Percentiles rank a stretch among this genome's conserved stretches.
phyloP scores from a whole-genome alignment of 2,797 vertebrate species.

The Numenius phaeopus region DNA sequence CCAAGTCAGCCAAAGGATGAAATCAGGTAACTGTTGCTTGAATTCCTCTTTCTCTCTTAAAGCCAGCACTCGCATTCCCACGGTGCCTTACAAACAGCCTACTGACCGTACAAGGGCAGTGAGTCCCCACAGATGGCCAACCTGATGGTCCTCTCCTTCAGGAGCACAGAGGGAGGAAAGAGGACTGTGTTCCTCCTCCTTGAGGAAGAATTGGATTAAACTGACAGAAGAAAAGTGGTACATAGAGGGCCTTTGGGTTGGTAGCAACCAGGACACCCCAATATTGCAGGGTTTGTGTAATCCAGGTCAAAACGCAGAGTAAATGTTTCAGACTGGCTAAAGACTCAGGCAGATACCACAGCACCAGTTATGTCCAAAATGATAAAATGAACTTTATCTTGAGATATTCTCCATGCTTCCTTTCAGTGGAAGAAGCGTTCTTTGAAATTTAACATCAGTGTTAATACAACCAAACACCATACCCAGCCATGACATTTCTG shows the following conservation, averaged over 20 bases:
- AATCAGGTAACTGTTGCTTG: background rate
- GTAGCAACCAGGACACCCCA: background rate
- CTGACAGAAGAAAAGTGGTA: background rate
- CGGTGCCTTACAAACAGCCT: background rate
- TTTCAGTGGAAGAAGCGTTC: background rate
- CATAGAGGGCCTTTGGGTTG: rapidly evolving
- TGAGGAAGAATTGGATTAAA: rapidly evolving
- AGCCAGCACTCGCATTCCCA: rapidly evolving
- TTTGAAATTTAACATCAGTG: background rate
- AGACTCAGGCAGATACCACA: background rate
- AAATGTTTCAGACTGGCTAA: background rate
- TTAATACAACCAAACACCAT: background rate
- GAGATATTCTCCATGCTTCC: background rate
- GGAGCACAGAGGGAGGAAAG: background rate
- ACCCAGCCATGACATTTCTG: constrained; percentile 3
- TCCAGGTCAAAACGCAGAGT: background rate
- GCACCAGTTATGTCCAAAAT: background rate
- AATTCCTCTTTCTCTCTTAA: background rate
- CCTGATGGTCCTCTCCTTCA: background rate
- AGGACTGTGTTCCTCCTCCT: background rate
- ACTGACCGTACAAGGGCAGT: rapidly evolving
- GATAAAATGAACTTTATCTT: background rate
- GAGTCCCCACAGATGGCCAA: background rate
- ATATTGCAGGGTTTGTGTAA: background rate
- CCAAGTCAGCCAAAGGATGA: background rate